Evolutionary conservation across 2,888 invertebrate genomes (phyloP).

Genomic region (Thera britannica): DNA sequence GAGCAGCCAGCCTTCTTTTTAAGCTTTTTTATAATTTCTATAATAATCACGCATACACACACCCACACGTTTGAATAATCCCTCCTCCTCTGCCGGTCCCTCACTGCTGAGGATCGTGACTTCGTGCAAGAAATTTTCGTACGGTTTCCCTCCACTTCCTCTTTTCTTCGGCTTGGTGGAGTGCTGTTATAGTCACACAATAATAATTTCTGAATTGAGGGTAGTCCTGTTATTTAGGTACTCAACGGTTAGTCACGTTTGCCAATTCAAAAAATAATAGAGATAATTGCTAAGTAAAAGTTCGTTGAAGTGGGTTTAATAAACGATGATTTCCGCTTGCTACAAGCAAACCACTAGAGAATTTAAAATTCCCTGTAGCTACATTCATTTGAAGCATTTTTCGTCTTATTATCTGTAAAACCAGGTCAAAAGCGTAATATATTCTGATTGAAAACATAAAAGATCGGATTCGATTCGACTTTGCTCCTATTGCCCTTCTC

Average conservation of each 20-base stretch:
- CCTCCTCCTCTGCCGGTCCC: too few species aligned
- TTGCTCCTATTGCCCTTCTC: constrained; percentile 33
- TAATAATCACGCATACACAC: background rate
- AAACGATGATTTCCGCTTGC: constrained; percentile 7
- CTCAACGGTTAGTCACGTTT: background rate
- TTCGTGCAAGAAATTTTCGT: too few species aligned
- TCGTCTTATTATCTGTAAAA: constrained; percentile 30
- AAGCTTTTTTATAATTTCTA: too few species aligned
- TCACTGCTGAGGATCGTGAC: too few species aligned
- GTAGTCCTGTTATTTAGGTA: too few species aligned
- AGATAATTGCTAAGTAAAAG: background rate
- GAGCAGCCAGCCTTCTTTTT: background rate
- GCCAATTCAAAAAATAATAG: background rate
- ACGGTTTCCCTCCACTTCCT: too few species aligned
- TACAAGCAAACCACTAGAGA: constrained; percentile 8
- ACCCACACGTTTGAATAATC: too few species aligned
- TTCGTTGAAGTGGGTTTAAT: background rate
- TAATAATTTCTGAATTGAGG: background rate
- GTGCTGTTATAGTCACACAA: background rate
- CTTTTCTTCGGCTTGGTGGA: too few species aligned
- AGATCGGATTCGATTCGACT: constrained; percentile 40
- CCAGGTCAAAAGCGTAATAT: constrained; percentile 36
- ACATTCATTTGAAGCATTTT: constrained; percentile 22
- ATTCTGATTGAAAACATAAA: constrained; percentile 44
- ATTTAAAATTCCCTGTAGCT: constrained; percentile 21